These are phyloP conservation scores for Dendrophyllia cribrosa DNA, from an alignment of 64 coral and sea anemone genomes.

Conservation along the genomic window DNA sequence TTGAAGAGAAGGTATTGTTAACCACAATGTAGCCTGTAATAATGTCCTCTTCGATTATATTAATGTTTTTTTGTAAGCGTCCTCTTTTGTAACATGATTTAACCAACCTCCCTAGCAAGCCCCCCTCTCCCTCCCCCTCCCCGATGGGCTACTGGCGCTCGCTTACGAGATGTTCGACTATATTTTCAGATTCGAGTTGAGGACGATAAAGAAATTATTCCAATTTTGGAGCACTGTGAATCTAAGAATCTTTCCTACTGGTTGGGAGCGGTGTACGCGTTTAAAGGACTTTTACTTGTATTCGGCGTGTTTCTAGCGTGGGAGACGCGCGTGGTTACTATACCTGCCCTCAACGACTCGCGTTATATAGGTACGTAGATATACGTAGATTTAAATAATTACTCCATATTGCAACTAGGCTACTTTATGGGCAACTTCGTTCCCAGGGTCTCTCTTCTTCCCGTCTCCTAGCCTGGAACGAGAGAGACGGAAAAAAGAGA, in stretches of 20 bases:
- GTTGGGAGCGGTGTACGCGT: conserved; percentile 71
- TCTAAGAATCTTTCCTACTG: conserved; percentile 63
- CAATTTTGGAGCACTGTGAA: conserved; percentile 57
- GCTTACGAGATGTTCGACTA: background rate
- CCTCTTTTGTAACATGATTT: too few relatives aligned
- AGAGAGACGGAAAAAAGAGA: too few relatives aligned
- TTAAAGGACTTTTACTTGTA: conserved; percentile 74
- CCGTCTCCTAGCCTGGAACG: too few relatives aligned
- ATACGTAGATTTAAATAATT: too few relatives aligned
- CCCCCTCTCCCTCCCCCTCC: too few relatives aligned
- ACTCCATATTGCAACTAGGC: background rate
- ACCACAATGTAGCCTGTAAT: too few relatives aligned
- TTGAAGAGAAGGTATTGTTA: background rate
- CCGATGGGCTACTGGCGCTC: too few relatives aligned
- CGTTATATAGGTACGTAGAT: conserved; percentile 74
- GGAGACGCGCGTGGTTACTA: conserved; percentile 87
- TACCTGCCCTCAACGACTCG: conserved; percentile 88
- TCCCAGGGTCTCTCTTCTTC: background rate
- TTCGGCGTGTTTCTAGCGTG: conserved; percentile 88
- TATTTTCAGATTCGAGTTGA: conserved; percentile 40
- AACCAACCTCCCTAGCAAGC: too few relatives aligned
- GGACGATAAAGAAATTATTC: conserved; percentile 72
- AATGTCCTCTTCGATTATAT: background rate
- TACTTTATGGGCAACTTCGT: background rate
- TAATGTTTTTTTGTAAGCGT: too few relatives aligned